Percentiles rank a stretch among this genome's conserved stretches.
These are phyloP conservation scores for Myioborus melanocephalus DNA, from an alignment of 2,797 vertebrate species.

Conservation along the genomic window DNA sequence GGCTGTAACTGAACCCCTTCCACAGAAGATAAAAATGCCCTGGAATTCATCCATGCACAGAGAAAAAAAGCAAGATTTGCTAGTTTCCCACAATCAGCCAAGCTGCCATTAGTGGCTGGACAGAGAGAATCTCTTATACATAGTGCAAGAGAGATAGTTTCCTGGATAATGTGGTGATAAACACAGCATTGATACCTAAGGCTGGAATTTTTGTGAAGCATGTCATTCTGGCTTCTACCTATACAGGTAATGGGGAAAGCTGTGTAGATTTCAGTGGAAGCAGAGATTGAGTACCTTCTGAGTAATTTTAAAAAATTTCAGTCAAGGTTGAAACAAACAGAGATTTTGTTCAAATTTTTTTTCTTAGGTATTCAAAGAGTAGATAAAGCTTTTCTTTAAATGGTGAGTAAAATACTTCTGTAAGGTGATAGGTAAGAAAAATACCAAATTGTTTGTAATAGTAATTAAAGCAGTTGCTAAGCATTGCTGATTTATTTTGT, in stretches of 20 bases:
- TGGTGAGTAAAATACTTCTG: background rate
- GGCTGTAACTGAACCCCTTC: conserved; percentile 30
- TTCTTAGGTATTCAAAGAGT: background rate
- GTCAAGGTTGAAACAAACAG: background rate
- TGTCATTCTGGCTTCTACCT: background rate
- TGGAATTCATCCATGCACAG: background rate
- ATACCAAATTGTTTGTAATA: conserved; percentile 19
- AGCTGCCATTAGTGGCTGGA: background rate
- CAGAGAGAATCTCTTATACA: background rate
- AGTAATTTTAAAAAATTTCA: background rate
- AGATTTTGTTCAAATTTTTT: background rate
- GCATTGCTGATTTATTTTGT: conserved; percentile 34
- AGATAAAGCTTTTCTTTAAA: background rate
- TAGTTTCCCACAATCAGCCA: conserved; percentile 35
- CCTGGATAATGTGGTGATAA: background rate
- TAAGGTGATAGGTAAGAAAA: conserved; percentile 8
- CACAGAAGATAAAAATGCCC: conserved; percentile 44
- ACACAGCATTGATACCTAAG: background rate
- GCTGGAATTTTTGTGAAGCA: background rate
- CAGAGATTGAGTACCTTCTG: background rate
- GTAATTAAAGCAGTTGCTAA: conserved; percentile 38
- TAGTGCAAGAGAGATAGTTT: background rate
- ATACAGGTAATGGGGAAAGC: background rate
- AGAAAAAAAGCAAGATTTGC: background rate
- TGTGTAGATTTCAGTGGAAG: background rate